Percentiles rank a stretch among this genome's conserved stretches.
Conservation (phyloP, 2,797 vertebrate species). For the Amazona ochrocephala region DNA sequence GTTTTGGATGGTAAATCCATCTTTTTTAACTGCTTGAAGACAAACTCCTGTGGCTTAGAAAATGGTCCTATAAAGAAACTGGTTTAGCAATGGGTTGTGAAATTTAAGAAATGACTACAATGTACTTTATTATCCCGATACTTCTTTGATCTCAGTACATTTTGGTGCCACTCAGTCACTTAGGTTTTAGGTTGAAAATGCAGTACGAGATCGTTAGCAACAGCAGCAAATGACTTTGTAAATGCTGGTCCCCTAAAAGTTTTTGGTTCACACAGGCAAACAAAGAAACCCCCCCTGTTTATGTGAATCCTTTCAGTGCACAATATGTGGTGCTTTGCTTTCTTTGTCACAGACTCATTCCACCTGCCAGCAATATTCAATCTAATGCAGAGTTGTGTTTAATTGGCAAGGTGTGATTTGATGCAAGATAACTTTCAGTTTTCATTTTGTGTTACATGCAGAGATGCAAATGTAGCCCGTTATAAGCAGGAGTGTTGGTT, state of each 20-base stretch:
- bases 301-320: neutral
- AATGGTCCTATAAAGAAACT: neutral
- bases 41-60: neutral
- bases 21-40: neutral
- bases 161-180: neutral
- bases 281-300: neutral
- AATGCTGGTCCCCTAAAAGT: neutral
- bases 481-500: neutral
- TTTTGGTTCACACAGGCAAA: neutral
- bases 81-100: neutral
- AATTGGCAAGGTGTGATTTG: neutral
- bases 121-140: neutral
- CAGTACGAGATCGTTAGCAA: neutral
- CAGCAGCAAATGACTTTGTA: neutral
- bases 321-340: neutral
- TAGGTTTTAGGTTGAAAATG: neutral
- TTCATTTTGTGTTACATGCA: neutral
- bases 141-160: neutral
- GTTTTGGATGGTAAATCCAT: neutral
- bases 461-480: neutral
- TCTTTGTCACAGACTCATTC: neutral
- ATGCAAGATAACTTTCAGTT: neutral
- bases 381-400: neutral
- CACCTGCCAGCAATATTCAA: neutral
- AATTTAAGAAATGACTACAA: neutral